A percentile compares a stretch with the other conserved stretches of the same genome.
These are phyloP conservation scores for Drosophila pseudotalamancana DNA, from an alignment of 2,888 invertebrate species.

Conservation along the genomic window DNA sequence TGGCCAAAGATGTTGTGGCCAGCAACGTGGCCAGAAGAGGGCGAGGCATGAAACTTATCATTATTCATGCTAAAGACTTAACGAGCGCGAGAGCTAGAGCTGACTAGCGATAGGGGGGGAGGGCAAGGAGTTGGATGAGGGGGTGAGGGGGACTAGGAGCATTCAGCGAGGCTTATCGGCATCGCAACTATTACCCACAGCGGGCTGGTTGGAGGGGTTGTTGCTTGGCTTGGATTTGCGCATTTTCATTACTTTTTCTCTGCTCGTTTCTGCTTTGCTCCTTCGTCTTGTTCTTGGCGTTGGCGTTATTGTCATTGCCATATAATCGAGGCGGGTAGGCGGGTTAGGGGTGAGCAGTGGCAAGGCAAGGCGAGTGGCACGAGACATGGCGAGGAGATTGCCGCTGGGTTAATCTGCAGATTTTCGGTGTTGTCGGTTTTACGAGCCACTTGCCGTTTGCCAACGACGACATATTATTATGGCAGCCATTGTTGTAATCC, in stretches of 20 bases:
- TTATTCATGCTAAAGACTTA: conserved; percentile 80
- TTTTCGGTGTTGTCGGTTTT: conserved; percentile 77
- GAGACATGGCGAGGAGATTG: conserved; percentile 32
- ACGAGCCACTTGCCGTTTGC: conserved; percentile 77
- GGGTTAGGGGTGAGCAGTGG: not conserved
- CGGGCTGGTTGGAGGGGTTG: conserved; percentile 28
- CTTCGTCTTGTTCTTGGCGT: conserved; percentile 28
- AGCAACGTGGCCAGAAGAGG: conserved; percentile 9
- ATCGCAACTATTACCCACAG: conserved; percentile 62
- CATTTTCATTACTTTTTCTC: conserved; percentile 66
- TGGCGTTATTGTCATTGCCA: conserved; percentile 74
- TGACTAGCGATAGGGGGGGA: conserved; percentile 1
- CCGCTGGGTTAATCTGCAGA: conserved; percentile 73
- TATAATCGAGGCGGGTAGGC: conserved; percentile 48
- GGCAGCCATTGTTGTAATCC: conserved; percentile 70
- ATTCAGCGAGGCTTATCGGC: conserved; percentile 58
- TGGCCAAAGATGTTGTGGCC: conserved; percentile 57
- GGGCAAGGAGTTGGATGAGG: no score
- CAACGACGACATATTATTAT: conserved; percentile 67
- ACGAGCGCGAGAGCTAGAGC: conserved; percentile 61
- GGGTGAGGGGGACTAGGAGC: not conserved
- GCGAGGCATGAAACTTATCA: conserved; percentile 66
- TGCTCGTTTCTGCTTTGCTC: conserved; percentile 7
- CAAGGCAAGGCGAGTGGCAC: no score
- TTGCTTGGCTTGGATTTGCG: conserved; percentile 59